A percentile compares a stretch with the other conserved stretches of the same genome.
Evolutionary conservation across 53 echinoderm and acorn worm genomes (phyloP).

Genomic region (Henricia sp.): DNA sequence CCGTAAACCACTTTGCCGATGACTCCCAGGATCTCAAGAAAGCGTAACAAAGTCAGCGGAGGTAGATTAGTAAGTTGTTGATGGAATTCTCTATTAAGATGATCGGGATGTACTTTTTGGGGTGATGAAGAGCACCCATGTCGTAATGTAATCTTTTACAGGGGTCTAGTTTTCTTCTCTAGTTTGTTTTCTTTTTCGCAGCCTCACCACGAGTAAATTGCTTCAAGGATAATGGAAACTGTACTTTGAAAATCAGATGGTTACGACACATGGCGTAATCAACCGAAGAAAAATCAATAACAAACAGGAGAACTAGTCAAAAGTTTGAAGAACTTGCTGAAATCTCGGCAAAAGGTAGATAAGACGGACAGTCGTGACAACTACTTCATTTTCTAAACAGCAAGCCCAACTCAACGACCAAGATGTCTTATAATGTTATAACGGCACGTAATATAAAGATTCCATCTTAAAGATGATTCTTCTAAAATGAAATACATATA

Average conservation of each 20-base stretch:
- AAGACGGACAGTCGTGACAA: too few species aligned
- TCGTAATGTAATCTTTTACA: not conserved
- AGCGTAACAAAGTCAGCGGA: not conserved
- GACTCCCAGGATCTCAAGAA: not conserved
- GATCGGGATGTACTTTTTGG: slow-evolving; percentile 18
- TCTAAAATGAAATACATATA: too few species aligned
- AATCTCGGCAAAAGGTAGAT: too few species aligned
- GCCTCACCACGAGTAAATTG: not conserved
- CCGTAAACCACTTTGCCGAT: slow-evolving; percentile 40
- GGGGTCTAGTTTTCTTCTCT: too few species aligned
- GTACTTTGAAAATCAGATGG: not conserved
- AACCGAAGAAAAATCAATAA: slow-evolving; percentile 12
- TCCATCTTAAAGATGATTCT: too few species aligned
- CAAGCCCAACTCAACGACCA: too few species aligned
- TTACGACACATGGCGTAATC: not conserved
- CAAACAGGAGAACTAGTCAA: not conserved
- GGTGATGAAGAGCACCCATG: slow-evolving; percentile 20
- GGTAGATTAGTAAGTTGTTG: slow-evolving; percentile 47
- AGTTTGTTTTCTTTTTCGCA: not conserved
- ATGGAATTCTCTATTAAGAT: slow-evolving; percentile 33
- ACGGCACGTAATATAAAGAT: too few species aligned
- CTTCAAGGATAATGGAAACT: slow-evolving; percentile 9
- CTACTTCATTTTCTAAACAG: too few species aligned
- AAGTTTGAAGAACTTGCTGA: too few species aligned
- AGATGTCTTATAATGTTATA: too few species aligned